phyloP scores from a whole-genome alignment of 2,113 vertebrate genomes.

The Sminthopsis crassicaudata region DNA sequence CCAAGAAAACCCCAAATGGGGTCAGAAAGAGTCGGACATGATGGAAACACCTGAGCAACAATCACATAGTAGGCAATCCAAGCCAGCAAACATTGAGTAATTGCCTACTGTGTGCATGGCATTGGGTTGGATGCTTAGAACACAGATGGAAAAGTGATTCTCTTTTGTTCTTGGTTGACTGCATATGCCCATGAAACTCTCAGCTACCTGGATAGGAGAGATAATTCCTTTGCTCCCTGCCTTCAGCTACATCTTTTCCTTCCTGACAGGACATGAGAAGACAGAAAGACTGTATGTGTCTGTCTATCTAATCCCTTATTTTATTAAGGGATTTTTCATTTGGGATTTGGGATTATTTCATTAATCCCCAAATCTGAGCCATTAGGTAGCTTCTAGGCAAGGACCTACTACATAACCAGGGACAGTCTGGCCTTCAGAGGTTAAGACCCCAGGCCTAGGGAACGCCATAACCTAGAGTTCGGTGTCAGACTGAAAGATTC shows the following conservation, averaged over 20 bases:
- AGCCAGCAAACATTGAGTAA: not conserved
- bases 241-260: not conserved
- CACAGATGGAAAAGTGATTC: not conserved
- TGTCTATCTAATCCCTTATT: no score
- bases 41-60: not conserved
- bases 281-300: not conserved
- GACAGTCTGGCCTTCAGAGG: not conserved
- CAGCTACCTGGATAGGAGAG: not conserved
- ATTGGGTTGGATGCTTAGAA: not conserved
- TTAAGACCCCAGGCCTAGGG: not conserved
- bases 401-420: not conserved
- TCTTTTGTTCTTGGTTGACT: not conserved
- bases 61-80: not conserved
- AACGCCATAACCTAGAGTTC: not conserved
- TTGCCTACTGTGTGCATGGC: not conserved
- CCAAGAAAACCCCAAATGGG: not conserved
- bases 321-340: no score
- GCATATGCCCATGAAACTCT: not conserved
- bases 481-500: not conserved
- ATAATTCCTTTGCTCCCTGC: not conserved
- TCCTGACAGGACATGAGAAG: not conserved
- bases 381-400: not conserved
- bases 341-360: no score
- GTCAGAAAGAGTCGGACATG: no score
- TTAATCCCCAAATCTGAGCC: not conserved